Base-by-base conservation (phyloP, 2,888 invertebrate species). In the Eupithecia abbreviata region DNA sequence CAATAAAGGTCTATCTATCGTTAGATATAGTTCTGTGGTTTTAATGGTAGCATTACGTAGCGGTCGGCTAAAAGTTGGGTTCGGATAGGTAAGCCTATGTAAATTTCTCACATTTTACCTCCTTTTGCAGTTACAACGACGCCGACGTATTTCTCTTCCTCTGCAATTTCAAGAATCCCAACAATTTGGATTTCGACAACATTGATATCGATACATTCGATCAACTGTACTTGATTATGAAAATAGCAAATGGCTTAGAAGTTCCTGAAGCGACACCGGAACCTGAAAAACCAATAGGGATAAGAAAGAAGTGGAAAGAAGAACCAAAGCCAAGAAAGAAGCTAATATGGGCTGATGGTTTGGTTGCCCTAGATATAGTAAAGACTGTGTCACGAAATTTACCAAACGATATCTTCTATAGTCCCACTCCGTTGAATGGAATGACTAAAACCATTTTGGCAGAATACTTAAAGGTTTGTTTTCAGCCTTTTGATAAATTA, bases 91-190 rank as follows among this genome's bases (percentile, higher is more conserved):
- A 58, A 30, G 30, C n/a, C n/a, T 58, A 58, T 58, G 4, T 62
- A 30, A 30, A 12, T 12, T 30, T 10, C 4, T 62, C 18, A 30
- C 12, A 62, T 62, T 62, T 18, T 30, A 62, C 30, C 30, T 12
- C 62, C 58, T 77, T 75, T 82, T n/a, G 68, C 77, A 92, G 94
- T 71, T 80, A 91, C 87, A 77, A 87, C 84, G 94, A 94, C 82
- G 92, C 90, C 2, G 93, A 93, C 77, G 87, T 94, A 18, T 92
- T 93, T 84, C 92, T 92, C 79, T 87, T 93, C 74, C 84, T 91
- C 68, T 89, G 92, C 4, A 89, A 90, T 80, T 91, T 93, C 72
- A 73, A 80, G 58, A 92, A 93, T 83, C 93, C 93, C 0, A 92
- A 93, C 76, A 77, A 74, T 15, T 82, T 93, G 41, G 87, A 90